phyloP scores from a whole-genome alignment of 2,113 vertebrate species.

The Rissa tridactyla region DNA sequence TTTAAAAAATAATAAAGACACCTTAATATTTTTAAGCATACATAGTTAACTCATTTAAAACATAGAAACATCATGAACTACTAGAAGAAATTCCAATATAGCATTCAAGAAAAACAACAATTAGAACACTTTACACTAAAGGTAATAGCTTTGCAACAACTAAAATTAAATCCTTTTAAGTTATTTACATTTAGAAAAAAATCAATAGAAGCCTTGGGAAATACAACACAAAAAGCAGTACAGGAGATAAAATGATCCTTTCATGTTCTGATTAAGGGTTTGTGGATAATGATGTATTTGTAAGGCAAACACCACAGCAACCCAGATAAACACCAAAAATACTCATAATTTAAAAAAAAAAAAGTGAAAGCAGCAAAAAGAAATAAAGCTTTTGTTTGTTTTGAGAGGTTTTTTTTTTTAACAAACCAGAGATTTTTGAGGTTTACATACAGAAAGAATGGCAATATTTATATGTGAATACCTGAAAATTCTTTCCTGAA shows the following conservation, averaged over 20 bases:
- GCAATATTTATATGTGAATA: neutral
- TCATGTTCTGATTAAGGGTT: neutral
- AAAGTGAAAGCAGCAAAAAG: neutral
- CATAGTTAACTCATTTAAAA: neutral
- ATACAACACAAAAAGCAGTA: constrained; percentile 5
- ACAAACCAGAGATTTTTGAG: neutral
- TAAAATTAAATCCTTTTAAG: neutral
- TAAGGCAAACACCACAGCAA: neutral
- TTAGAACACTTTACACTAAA: neutral
- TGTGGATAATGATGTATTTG: neutral
- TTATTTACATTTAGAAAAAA: neutral
- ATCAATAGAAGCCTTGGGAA: constrained; percentile 5
- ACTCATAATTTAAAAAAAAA: neutral
- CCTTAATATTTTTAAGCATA: neutral
- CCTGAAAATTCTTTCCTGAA: neutral
- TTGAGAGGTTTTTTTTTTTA: neutral
- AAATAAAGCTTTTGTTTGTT: neutral
- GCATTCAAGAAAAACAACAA: neutral
- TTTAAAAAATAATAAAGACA: neutral
- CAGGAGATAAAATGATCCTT: constrained; percentile 27
- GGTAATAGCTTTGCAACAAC: neutral
- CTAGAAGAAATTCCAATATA: neutral
- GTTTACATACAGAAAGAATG: neutral
- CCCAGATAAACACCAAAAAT: neutral
- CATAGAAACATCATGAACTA: neutral